These are phyloP conservation scores for Ceratotherium simum DNA, from an alignment of 2,113 vertebrate genomes.

Conservation along the genomic window DNA sequence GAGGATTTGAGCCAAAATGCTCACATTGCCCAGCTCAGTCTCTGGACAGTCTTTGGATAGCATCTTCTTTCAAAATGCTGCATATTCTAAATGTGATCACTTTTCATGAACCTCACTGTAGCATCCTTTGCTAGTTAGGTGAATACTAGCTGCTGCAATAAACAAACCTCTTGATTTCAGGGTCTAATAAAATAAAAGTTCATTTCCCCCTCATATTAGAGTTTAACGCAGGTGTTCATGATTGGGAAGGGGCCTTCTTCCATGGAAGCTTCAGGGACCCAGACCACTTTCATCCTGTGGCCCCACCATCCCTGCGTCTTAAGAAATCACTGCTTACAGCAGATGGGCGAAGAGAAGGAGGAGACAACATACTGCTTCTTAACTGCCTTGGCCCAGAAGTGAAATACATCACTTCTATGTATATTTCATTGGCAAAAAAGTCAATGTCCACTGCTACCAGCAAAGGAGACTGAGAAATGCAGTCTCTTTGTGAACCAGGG, in stretches of 20 bases:
- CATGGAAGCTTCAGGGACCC: neutral
- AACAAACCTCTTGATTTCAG: conserved; percentile 18
- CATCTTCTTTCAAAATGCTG: neutral
- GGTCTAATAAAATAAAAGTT: neutral
- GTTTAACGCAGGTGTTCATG: neutral
- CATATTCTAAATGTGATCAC: neutral
- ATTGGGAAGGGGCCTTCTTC: neutral
- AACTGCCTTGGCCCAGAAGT: neutral
- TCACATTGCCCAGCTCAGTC: neutral
- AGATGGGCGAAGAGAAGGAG: neutral
- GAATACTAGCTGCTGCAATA: neutral
- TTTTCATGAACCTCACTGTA: neutral
- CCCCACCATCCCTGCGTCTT: neutral
- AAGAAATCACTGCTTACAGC: neutral
- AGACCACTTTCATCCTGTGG: neutral
- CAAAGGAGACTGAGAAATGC: neutral
- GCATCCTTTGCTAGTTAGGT: neutral
- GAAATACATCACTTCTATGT: neutral
- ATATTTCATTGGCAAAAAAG: neutral
- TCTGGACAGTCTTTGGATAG: neutral
- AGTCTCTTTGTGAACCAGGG: neutral
- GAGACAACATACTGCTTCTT: neutral
- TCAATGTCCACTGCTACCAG: neutral
- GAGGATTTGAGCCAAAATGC: neutral
- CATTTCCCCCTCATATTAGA: neutral